Evolutionary conservation across 2,113 vertebrate genomes (phyloP).

Genomic region (Hippocampus mohnikei): DNA sequence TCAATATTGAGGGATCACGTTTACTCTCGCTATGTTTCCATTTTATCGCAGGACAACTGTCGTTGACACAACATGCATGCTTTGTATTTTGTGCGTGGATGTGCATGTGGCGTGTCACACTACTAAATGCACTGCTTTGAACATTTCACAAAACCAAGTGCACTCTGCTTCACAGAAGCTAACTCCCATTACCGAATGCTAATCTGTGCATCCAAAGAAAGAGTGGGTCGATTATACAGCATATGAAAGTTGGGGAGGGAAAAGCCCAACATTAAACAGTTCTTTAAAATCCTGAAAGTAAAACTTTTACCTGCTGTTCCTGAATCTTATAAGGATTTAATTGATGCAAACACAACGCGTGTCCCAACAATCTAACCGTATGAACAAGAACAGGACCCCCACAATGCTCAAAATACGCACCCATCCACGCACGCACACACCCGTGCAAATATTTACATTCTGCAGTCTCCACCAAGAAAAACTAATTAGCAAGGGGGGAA

Average conservation of each 20-base stretch:
- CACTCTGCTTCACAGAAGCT: too few species aligned
- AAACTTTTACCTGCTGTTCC: not conserved
- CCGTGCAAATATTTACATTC: conserved; percentile 44
- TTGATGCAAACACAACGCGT: not conserved
- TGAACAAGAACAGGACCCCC: not conserved
- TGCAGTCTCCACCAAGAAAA: conserved; percentile 72
- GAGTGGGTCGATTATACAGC: not conserved
- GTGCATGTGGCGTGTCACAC: too few species aligned
- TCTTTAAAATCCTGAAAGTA: not conserved
- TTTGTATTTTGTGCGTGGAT: too few species aligned
- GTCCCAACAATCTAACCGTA: not conserved
- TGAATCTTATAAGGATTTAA: not conserved
- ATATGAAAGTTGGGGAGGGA: not conserved
- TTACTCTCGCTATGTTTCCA: too few species aligned
- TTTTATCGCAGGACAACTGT: too few species aligned
- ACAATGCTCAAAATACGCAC: conserved; percentile 7
- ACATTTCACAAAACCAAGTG: too few species aligned
- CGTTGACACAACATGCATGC: too few species aligned
- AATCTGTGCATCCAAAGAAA: too few species aligned
- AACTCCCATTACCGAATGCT: too few species aligned
- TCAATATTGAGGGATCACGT: too few species aligned
- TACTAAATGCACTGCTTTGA: too few species aligned
- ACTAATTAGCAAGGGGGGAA: conserved; percentile 81
- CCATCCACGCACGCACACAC: conserved; percentile 1
- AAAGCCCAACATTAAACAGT: not conserved